Base-by-base conservation (phyloP, 1,140 invertebrate genomes). In the Psilanteris sp. region DNA sequence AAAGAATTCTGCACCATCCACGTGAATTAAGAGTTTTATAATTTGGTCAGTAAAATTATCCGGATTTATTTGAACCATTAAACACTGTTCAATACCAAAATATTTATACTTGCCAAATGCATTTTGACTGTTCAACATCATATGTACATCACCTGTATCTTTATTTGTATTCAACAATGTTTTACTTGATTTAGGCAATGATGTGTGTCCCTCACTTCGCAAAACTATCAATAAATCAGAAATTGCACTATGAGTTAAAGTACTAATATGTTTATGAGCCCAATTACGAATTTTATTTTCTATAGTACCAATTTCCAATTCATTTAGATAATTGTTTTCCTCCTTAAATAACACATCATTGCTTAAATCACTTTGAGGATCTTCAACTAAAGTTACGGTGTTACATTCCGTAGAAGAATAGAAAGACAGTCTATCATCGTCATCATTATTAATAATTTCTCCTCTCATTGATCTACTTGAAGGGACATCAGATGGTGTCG, bases 1-100 rank as follows among this genome's bases (percentile, higher is more conserved):
- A 11, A 16, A 36, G 27, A 55, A 22, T 18, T 36, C 10, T n/a
- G 16, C 36, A 8, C 50, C 50, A 39, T 55, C 50, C 1, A 29
- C 15, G 24, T 55, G 24, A 15, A 39, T 27, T 9, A 52, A 27
- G 7, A 66, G 3, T 1, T 14, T 9, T 5, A 64, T 37, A 18
- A 11, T 4, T 8, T 16, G 16, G 16, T 37, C 14, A 7, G 24
- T 20, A 20, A 52, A 52, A 1, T 20, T 6, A 15, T 14, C 20
- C 22, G 24, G 6, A 24, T 11, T 22, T 8, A 66, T 24, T 7
- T 9, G 9, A n/a, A n/a, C n/a, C n/a, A n/a, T n/a, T n/a, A n/a
- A n/a, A n/a, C n/a, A n/a, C n/a, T n/a, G n/a, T 24, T 20, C 8
- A 39, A 55, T 20, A n/a, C n/a, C n/a, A n/a, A n/a, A n/a, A n/a